Conservation (phyloP, 2,797 vertebrate species). For the Channa striata region DNA sequence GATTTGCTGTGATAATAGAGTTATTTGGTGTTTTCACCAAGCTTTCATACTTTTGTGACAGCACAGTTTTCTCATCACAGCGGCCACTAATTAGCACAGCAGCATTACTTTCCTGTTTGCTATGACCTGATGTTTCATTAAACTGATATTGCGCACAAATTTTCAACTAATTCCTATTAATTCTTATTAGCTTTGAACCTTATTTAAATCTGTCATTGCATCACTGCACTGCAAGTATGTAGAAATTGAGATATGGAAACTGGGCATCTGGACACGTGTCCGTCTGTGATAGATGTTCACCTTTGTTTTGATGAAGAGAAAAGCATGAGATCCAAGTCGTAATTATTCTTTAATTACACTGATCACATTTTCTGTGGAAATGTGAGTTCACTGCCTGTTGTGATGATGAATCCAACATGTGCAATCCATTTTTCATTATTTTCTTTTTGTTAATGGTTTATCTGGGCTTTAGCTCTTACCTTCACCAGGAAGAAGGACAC, state of each 20-base stretch:
- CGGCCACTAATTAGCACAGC: constrained; percentile 17
- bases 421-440: neutral
- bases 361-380: neutral
- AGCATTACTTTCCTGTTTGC: constrained; percentile 9
- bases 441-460: neutral
- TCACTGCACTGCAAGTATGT: neutral
- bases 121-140: constrained; percentile 14
- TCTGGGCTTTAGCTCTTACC: constrained; percentile 77
- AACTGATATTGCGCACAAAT: constrained; percentile 7
- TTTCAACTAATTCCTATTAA: neutral
- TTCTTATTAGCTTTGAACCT: neutral
- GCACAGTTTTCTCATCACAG: constrained; percentile 27
- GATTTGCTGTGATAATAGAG: constrained; percentile 50
- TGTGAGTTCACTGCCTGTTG: neutral
- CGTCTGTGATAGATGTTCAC: neutral
- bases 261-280: too few relatives aligned
- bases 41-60: constrained; percentile 42
- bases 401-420: neutral
- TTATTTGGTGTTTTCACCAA: constrained; percentile 42
- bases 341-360: neutral
- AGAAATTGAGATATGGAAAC: too few relatives aligned
- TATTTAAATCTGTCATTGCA: constrained; percentile 1
- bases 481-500: constrained; percentile 99
- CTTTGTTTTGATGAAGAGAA: neutral
- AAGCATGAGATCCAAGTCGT: neutral